These are phyloP conservation scores for Oenanthe melanoleuca DNA, from an alignment of 2,113 vertebrate genomes.

Conservation along the genomic window DNA sequence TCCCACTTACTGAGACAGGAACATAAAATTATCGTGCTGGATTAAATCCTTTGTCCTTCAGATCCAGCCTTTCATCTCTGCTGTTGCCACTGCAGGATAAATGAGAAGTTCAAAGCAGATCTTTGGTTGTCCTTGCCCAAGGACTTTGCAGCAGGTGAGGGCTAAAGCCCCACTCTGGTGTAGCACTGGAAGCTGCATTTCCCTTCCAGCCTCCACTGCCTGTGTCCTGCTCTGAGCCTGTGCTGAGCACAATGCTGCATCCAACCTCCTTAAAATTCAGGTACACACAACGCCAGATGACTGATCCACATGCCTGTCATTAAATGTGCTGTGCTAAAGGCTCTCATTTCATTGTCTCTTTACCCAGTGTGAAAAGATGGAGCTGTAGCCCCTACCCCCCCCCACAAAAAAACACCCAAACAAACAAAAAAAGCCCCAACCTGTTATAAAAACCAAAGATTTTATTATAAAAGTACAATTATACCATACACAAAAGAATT, in stretches of 20 bases:
- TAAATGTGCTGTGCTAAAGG: background rate
- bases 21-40: background rate
- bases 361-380: background rate
- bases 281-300: background rate
- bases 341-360: background rate
- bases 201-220: background rate
- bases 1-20: background rate
- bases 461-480: slow-evolving; percentile 48
- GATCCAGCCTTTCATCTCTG: background rate
- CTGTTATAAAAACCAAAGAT: background rate
- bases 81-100: background rate
- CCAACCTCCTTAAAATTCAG: slow-evolving; percentile 14
- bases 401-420: rapidly evolving
- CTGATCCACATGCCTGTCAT: background rate
- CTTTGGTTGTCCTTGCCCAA: slow-evolving; percentile 46
- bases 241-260: background rate
- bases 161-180: slow-evolving; percentile 21
- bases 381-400: background rate
- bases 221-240: background rate
- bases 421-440: background rate
- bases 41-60: slow-evolving; percentile 27
- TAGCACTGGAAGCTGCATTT: background rate
- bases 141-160: slow-evolving; percentile 41
- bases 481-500: background rate
- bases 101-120: background rate